Evolutionary conservation across 2,888 invertebrate genomes (phyloP).

Genomic region (Phoenoteleia sp.): DNA sequence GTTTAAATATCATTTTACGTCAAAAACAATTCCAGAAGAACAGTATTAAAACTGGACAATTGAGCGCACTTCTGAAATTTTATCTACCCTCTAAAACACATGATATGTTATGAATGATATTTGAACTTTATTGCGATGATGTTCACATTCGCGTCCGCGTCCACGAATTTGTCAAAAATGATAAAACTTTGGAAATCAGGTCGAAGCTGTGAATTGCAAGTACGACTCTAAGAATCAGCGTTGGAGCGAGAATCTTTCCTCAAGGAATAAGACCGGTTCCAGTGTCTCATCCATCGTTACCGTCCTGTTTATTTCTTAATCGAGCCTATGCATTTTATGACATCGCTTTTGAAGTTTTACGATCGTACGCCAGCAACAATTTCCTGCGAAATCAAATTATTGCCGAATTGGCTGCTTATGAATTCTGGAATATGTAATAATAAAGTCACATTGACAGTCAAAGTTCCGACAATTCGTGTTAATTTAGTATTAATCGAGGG

Average conservation of each 20-base stretch:
- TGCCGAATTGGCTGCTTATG: slow-evolving; percentile 5
- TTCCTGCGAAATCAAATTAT: slow-evolving; percentile 18
- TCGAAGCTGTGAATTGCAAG: slow-evolving; percentile 35
- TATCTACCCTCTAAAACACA: not conserved
- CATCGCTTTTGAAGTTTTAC: slow-evolving; percentile 38
- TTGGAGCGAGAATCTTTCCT: slow-evolving; percentile 11
- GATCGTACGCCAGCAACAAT: slow-evolving; percentile 4
- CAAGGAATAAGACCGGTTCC: slow-evolving; percentile 41
- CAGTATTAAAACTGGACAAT: too few relatives aligned
- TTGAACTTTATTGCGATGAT: not conserved
- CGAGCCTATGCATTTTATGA: slow-evolving; percentile 33
- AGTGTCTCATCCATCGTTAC: slow-evolving; percentile 40
- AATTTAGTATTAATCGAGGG: too few relatives aligned
- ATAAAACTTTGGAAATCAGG: slow-evolving; percentile 43
- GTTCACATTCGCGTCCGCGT: not conserved
- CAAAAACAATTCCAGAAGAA: too few relatives aligned
- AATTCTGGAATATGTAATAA: too few relatives aligned
- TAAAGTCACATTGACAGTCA: too few relatives aligned
- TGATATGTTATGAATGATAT: not conserved
- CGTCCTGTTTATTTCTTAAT: slow-evolving; percentile 49
- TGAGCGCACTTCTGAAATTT: too few relatives aligned
- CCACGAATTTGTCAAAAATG: slow-evolving; percentile 15
- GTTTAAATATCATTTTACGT: too few relatives aligned
- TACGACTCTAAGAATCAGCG: slow-evolving; percentile 17
- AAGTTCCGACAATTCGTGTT: too few relatives aligned